Conservation (phyloP, 1,140 invertebrate species). For the Popillia japonica region DNA sequence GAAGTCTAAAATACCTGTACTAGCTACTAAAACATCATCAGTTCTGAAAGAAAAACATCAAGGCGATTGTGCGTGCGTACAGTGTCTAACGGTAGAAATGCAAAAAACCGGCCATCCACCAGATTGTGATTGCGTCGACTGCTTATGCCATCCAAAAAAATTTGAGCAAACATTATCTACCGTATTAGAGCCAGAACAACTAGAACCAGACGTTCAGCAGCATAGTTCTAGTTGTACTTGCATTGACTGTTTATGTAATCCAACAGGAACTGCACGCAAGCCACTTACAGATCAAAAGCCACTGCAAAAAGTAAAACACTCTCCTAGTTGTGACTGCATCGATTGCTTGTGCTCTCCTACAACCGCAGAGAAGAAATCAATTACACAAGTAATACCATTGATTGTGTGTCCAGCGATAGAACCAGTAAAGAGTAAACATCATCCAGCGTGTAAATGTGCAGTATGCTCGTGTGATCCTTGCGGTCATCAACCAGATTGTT, state of each 20-base stretch:
- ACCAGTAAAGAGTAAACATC: constrained; percentile 38
- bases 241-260: constrained; percentile 32
- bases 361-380: background rate
- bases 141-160: constrained; percentile 34
- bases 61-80: constrained; percentile 36
- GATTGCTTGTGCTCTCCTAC: constrained; percentile 42
- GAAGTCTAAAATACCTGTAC: constrained; percentile 11
- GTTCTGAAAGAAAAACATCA: background rate
- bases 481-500: constrained; percentile 39
- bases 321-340: constrained; percentile 46
- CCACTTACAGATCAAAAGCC: background rate
- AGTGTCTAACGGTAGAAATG: constrained; percentile 10
- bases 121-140: constrained; percentile 38
- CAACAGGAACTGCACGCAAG: background rate
- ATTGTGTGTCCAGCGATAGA: background rate
- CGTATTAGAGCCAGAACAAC: background rate
- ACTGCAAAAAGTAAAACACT: constrained; percentile 4
- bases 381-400: constrained; percentile 8
- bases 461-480: constrained; percentile 42
- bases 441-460: constrained; percentile 42
- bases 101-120: constrained; percentile 26
- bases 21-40: background rate
- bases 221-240: constrained; percentile 39
- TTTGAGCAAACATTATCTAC: background rate
- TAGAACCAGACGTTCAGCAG: background rate